Base-by-base conservation (phyloP, 2,797 vertebrate species). In the Gadopsis bispinosus region DNA sequence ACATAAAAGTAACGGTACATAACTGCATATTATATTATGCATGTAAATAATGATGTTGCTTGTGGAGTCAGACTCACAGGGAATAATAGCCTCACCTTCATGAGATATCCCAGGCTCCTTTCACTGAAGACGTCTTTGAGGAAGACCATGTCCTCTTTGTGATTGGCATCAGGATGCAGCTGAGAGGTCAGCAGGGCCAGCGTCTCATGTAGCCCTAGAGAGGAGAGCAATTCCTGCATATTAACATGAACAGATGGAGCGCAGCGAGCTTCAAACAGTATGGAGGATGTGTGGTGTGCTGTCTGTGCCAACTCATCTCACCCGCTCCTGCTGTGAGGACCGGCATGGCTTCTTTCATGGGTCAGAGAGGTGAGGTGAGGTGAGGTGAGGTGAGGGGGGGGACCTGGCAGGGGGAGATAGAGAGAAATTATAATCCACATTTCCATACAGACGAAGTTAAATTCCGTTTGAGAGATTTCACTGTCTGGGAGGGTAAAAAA, bases 131-230 rank as follows among this genome's bases (percentile, higher is more conserved):
- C 96, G 0, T 98, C 96, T 81, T 94, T 96, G 75, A 99, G 95
- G 92, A 99, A 99, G 79, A 97, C 96, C 96, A 98, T 97, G 88
- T 99, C 98, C 84, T 98, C 98, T 85, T 97, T 97, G 90, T 98
- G 97, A 86, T 98, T 98, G 81, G 97, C 98, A 85, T 98, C 97
- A 0, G 97, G 98, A 81, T 96, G 89, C 77, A 99, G 94, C 92
- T 98, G 98, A 81, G 97, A 97, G 39, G 98, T 99, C 94, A 99
- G 92, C 85, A 99, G 95, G 55, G 98, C 97, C 93, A 99, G 79
- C 3, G 97, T 97, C 88, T 99, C 98, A 12, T 99, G 97, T 56
- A 99, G 92, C 81, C 98, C 98, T 99, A 3, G 13, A 10, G 47
- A 64, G 11, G 50, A 54, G 22, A 62, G 33, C 19, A 37, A 19